Percentiles rank a stretch among this genome's conserved stretches.
Conservation (phyloP, 2,888 invertebrate genomes). For the Blomia tropicalis region DNA sequence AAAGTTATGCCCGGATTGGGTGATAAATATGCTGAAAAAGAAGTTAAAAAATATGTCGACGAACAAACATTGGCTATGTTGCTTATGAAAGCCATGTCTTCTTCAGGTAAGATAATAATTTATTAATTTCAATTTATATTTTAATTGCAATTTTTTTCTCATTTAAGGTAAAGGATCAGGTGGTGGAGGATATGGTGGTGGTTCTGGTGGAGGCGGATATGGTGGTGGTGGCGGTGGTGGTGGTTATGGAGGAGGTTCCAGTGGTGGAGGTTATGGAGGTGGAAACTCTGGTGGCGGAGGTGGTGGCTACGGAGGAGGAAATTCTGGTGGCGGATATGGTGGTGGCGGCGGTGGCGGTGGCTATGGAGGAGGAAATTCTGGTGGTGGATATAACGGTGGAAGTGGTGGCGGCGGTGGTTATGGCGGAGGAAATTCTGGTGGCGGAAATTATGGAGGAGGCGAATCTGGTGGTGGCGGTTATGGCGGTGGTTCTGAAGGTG, state of each 20-base stretch:
- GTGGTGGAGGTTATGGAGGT: neutral
- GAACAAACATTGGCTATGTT: slow-evolving; percentile 7
- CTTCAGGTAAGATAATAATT: neutral
- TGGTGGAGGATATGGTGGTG: neutral
- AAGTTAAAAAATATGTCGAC: slow-evolving; percentile 20
- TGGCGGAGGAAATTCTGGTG: slow-evolving; percentile 16
- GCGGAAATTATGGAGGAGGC: neutral
- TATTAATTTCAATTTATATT: neutral
- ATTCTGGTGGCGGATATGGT: neutral
- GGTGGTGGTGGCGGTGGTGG: neutral
- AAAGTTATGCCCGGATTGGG: slow-evolving; percentile 13
- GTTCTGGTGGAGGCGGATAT: neutral
- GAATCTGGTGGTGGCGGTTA: neutral
- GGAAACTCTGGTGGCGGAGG: neutral
- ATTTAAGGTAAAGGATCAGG: neutral
- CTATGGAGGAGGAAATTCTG: neutral
- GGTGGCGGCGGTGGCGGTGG: slow-evolving; percentile 10
- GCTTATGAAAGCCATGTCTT: slow-evolving; percentile 8
- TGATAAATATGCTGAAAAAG: slow-evolving; percentile 16
- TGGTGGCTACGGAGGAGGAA: neutral
- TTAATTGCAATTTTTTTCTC: too few species aligned
- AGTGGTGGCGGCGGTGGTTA: neutral
- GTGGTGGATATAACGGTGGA: neutral
- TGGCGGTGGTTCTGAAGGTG: neutral
- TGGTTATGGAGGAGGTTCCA: neutral